phyloP scores from a whole-genome alignment of 92 coral and sea anemone genomes.

The Pocillopora meandrina region DNA sequence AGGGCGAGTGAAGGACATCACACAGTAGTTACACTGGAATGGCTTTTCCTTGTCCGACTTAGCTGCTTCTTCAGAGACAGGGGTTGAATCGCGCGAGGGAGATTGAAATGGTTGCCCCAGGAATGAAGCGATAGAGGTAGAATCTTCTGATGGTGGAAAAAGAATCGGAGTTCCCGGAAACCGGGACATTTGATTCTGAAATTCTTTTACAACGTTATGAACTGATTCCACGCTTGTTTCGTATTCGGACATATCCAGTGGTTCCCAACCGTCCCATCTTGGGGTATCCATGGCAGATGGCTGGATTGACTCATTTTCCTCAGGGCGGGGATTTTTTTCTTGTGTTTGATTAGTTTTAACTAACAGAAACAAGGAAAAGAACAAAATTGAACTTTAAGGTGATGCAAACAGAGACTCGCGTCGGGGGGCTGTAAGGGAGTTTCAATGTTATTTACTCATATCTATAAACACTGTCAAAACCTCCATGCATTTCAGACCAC shows the following conservation, averaged over 20 bases:
- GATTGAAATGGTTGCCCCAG: slow-evolving; percentile 11
- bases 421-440: too few species aligned
- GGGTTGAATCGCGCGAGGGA: slow-evolving; percentile 5
- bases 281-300: neutral
- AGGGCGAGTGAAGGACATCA: slow-evolving; percentile 97
- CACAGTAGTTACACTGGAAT: slow-evolving; percentile 87
- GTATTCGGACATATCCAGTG: slow-evolving; percentile 78
- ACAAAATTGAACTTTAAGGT: too few species aligned
- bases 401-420: neutral
- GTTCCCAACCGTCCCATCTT: slow-evolving; percentile 65
- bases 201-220: slow-evolving; percentile 55
- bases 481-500: too few species aligned
- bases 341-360: neutral
- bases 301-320: neutral
- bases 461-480: too few species aligned
- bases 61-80: neutral
- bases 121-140: neutral
- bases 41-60: slow-evolving; percentile 58
- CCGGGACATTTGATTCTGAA: slow-evolving; percentile 45
- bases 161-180: slow-evolving; percentile 27
- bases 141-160: slow-evolving; percentile 9
- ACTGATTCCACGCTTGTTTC: slow-evolving; percentile 67
- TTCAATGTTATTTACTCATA: too few species aligned
- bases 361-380: neutral
- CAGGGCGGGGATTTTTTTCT: neutral